Base-by-base conservation (phyloP, 1,140 invertebrate species). In the Delia radicum region DNA sequence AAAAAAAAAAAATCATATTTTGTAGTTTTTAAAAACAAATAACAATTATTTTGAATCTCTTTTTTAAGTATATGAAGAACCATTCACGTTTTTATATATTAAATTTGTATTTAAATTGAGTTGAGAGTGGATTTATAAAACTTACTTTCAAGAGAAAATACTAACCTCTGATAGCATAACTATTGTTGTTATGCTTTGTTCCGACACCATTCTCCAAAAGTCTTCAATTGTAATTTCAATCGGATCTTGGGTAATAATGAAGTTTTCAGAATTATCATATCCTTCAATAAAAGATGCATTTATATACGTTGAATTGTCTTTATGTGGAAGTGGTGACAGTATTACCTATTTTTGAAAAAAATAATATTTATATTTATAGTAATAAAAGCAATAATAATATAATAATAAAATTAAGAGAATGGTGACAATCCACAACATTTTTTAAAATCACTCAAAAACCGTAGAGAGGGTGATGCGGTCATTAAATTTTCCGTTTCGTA, bases 231-330 rank as follows among this genome's bases (percentile, higher is more conserved):
- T 98, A 76, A 90, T 89, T 29, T 95, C 94, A 73, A 98, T 84
- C 0, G 97, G 97, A 88, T 98, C 96, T 89, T 99, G 96, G 2
- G 96, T 95, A 62, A 98, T 96, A 61, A 98, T 96, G 87, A 97
- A 98, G 18, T 95, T 94, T 87, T 96, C 94, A 0, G 92, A 92
- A 87, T 96, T 96, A 82, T 98, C 94, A 84, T 98, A 98, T 18
- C 96, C 96, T 89, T 98, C 96, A 79, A 99, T 96, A 86, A 97
- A 98, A 2, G 96, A 97, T 2, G 97, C 97, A 87, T 99, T 98
- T 79, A 98, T 98, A 82, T 98, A 99, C 1, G 96, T 97, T 28
- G 95, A 96, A 85, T 95, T 94, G 85, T 98, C 96, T 81, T 91
- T 90, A 29, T 91, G 91, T 69, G 94, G 91, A 79, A 96, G 88